Base-by-base conservation (phyloP, 53 echinoderm and acorn worm species). In the Paracentrotus lividus region DNA sequence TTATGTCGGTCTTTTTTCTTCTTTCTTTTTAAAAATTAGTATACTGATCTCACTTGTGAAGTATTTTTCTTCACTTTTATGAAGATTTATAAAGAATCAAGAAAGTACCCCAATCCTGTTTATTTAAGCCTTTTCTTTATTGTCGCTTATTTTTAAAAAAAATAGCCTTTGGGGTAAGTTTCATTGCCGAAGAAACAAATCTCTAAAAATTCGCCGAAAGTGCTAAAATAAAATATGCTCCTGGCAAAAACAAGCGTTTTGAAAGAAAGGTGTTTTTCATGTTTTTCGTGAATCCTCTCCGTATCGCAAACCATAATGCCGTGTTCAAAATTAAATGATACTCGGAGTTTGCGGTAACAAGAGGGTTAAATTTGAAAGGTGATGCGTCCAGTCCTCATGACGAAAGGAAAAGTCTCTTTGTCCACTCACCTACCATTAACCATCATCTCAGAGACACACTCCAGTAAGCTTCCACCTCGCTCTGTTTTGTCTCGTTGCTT, bases 401-500 rank as follows among this genome's bases (percentile, higher is more conserved):
- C 10, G 81, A n/a, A 81, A 45, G 2, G 24, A 81, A 81, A 47
- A 81, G n/a, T 81, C 81, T 47, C 81, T 2, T 4, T 81, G 44
- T 45, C 44, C 81, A 81, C 81, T 81, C 81, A 81, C 81, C 26
- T 24, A 26, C 81, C 81, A 81, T 81, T 81, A 81, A 44, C 81
- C 26, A 47, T 47, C 47, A 45, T 81, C 47, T 81, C 14, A 44
- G 8, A 44, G 81, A 45, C 81, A 47, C 26, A 81, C 81, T 81
- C 81, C n/a, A 81, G 81, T 45, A 81, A 81, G 81, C 45, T 81
- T 77, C 32, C 33, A 45, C 27, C 81, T 81, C 81, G 81, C 44
- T 81, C 47, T 81, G 81, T 81, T 81, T 81, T 81, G 81, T 81
- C 45, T 81, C n/a, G 81, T 81, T 47, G 33, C 81, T 45, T 81